Evolutionary conservation across 2,113 vertebrate genomes (phyloP).

Genomic region (Paedocypris sp.): DNA sequence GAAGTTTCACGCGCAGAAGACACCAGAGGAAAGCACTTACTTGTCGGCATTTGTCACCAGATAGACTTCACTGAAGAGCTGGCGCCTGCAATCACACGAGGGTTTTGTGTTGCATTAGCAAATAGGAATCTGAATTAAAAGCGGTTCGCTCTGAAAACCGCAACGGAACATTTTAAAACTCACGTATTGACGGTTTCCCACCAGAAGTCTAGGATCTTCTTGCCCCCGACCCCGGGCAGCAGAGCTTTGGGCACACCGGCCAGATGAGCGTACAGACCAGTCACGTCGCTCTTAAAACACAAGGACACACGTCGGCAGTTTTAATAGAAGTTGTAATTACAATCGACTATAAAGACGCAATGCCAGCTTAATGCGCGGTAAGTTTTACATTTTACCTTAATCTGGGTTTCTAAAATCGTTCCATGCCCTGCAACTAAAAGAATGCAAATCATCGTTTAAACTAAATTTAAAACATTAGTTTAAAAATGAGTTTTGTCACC

Average conservation of each 20-base stretch:
- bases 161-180: constrained; percentile 27
- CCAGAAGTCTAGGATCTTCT: constrained; percentile 76
- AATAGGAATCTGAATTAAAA: no score
- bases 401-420: constrained; percentile 61
- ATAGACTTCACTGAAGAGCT: constrained; percentile 69
- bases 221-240: constrained; percentile 67
- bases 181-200: constrained; percentile 72
- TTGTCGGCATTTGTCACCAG: constrained; percentile 74
- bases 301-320: neutral
- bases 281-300: constrained; percentile 58
- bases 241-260: constrained; percentile 65
- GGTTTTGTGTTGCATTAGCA: neutral
- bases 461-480: neutral
- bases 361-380: neutral
- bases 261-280: constrained; percentile 60
- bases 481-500: no score
- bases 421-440: constrained; percentile 69
- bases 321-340: neutral
- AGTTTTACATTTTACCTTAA: constrained; percentile 53
- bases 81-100: constrained; percentile 52
- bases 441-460: constrained; percentile 59
- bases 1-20: no score
- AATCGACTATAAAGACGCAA: neutral
- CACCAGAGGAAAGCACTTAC: constrained; percentile 52
- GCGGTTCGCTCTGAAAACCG: no score